A percentile compares a stretch with the other conserved stretches of the same genome.
Conservation (phyloP, 2,888 invertebrate species). For the Aproaerema taeniolella region DNA sequence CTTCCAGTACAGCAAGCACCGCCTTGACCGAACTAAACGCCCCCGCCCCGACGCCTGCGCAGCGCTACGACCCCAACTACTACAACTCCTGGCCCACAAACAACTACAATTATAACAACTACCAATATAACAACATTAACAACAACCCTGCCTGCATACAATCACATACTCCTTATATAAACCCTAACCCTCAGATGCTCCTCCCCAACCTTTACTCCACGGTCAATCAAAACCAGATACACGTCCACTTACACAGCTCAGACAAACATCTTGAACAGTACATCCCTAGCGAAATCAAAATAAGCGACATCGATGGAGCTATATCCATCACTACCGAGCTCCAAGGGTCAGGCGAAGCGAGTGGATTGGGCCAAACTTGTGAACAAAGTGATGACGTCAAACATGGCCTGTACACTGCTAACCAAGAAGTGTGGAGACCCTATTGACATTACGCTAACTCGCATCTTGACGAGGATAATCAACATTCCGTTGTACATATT, state of each 20-base stretch:
- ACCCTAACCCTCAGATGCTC: slow-evolving; percentile 82
- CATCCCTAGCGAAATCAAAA: slow-evolving; percentile 77
- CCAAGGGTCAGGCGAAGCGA: slow-evolving; percentile 62
- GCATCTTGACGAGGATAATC: slow-evolving; percentile 26
- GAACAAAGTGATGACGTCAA: slow-evolving; percentile 75
- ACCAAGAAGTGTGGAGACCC: slow-evolving; percentile 81
- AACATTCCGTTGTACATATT: slow-evolving; percentile 65
- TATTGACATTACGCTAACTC: slow-evolving; percentile 72
- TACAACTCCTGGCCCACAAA: slow-evolving; percentile 79
- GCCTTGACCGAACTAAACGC: slow-evolving; percentile 68
- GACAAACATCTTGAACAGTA: slow-evolving; percentile 82
- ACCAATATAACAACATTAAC: slow-evolving; percentile 82
- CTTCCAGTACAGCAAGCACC: slow-evolving; percentile 48
- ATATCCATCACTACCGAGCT: slow-evolving; percentile 74
- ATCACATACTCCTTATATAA: slow-evolving; percentile 78
- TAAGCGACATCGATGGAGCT: slow-evolving; percentile 77
- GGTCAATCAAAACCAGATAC: slow-evolving; percentile 92
- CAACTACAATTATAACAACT: slow-evolving; percentile 83
- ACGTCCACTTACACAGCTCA: slow-evolving; percentile 85
- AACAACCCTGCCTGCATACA: slow-evolving; percentile 71
- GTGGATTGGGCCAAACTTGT: slow-evolving; percentile 70
- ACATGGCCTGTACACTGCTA: slow-evolving; percentile 53
- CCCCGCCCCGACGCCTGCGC: slow-evolving; percentile 40
- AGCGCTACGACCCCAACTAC: slow-evolving; percentile 75
- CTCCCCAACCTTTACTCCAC: slow-evolving; percentile 89